Conservation (phyloP, 2,797 vertebrate genomes). For the Pangasius mekongensis region DNA sequence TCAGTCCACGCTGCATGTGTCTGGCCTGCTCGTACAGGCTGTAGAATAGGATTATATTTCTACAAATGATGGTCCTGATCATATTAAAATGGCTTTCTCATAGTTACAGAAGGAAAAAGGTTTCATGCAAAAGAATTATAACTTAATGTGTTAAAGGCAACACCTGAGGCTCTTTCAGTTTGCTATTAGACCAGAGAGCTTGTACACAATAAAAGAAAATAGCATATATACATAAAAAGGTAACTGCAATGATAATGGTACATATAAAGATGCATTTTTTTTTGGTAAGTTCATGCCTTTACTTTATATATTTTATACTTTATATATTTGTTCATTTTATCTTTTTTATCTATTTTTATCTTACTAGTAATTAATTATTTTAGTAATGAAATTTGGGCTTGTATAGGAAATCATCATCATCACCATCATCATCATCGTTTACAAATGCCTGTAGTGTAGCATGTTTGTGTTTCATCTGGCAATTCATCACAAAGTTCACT, state of each 20-base stretch:
- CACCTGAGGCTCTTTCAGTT: neutral
- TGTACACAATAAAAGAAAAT: neutral
- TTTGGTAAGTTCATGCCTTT: neutral
- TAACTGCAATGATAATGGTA: neutral
- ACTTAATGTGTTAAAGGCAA: neutral
- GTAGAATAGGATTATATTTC: constrained; percentile 30
- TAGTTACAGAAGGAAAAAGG: neutral
- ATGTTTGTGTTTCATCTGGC: neutral
- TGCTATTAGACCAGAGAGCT: neutral
- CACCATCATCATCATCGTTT: neutral
- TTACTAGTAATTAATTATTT: neutral
- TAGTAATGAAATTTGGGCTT: neutral
- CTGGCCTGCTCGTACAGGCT: constrained; percentile 34
- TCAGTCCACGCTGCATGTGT: constrained; percentile 49
- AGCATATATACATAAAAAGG: neutral
- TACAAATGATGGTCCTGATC: neutral
- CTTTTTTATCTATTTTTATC: neutral
- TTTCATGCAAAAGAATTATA: neutral
- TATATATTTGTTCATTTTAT: neutral
- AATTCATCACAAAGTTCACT: neutral
- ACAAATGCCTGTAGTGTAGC: neutral
- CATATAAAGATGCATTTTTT: neutral
- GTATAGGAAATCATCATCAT: neutral
- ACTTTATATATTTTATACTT: neutral
- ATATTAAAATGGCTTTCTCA: constrained; percentile 1